These are phyloP conservation scores for Hypsopygia costalis DNA, from an alignment of 2,888 invertebrate species.

Conservation along the genomic window DNA sequence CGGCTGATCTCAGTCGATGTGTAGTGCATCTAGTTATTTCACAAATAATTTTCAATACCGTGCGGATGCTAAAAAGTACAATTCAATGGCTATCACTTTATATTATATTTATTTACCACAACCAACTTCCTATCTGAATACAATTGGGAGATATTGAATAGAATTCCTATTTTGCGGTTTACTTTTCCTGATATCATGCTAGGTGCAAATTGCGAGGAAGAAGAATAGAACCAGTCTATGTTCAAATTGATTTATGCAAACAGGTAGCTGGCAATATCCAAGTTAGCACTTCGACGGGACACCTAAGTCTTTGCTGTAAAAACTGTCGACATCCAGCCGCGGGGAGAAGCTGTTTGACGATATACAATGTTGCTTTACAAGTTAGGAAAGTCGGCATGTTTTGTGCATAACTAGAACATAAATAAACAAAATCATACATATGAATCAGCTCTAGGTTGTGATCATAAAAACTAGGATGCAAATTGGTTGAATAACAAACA, in stretches of 20 bases:
- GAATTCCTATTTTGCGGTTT: conserved; percentile 2
- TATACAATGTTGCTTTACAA: too few relatives aligned
- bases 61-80: too few relatives aligned
- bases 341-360: too few relatives aligned
- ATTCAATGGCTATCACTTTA: too few relatives aligned
- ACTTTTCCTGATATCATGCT: conserved; percentile 1
- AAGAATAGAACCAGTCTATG: not conserved
- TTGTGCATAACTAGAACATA: not conserved
- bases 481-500: conserved; percentile 1
- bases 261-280: not conserved
- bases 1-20: too few relatives aligned
- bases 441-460: not conserved
- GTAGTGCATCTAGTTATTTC: too few relatives aligned
- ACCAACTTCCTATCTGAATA: not conserved
- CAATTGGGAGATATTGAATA: conserved; percentile 4
- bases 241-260: conserved; percentile 1
- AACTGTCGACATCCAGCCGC: not conserved
- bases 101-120: not conserved
- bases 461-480: not conserved
- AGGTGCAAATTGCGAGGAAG: conserved; percentile 2
- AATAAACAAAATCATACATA: not conserved
- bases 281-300: not conserved
- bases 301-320: not conserved
- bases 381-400: too few relatives aligned
- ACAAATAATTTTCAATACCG: too few relatives aligned